Percentiles rank a stretch among this genome's conserved stretches.
These are phyloP conservation scores for Meriones unguiculatus DNA, from an alignment of 2,113 vertebrate genomes.

Conservation along the genomic window DNA sequence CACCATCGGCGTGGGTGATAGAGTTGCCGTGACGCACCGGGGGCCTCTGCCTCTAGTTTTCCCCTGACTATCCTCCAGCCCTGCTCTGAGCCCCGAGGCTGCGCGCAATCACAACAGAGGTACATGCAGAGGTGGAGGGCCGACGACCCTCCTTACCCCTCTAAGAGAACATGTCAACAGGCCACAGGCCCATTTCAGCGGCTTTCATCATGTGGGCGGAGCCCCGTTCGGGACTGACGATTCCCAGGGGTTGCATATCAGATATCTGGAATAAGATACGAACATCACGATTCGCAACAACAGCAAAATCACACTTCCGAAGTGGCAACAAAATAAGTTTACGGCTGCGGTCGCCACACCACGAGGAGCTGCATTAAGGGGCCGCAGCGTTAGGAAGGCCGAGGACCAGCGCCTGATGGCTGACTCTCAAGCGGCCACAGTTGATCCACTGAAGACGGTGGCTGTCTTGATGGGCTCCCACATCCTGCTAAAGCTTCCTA, in stretches of 20 bases:
- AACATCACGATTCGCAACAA: not conserved
- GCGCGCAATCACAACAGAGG: not conserved
- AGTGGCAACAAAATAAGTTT: not conserved
- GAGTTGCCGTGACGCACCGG: not conserved
- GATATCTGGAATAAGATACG: too few relatives aligned
- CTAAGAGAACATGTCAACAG: not conserved
- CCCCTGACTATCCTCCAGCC: too few relatives aligned
- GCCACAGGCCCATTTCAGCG: not conserved
- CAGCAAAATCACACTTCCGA: not conserved
- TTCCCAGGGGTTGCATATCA: not conserved
- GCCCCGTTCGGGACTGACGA: not conserved
- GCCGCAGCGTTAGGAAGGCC: not conserved
- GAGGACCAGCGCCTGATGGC: not conserved
- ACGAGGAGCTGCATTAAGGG: not conserved
- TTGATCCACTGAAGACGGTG: not conserved
- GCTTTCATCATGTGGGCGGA: not conserved
- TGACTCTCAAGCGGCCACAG: not conserved
- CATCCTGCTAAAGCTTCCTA: not conserved
- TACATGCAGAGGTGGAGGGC: too few relatives aligned
- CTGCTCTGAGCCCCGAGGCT: not conserved
- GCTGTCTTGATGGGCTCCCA: not conserved
- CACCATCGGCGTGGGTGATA: too few relatives aligned
- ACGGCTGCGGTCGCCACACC: not conserved
- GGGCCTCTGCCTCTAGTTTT: not conserved
- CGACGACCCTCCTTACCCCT: not conserved